phyloP scores from a whole-genome alignment of 2,113 vertebrate species.

The Sus scrofa region DNA sequence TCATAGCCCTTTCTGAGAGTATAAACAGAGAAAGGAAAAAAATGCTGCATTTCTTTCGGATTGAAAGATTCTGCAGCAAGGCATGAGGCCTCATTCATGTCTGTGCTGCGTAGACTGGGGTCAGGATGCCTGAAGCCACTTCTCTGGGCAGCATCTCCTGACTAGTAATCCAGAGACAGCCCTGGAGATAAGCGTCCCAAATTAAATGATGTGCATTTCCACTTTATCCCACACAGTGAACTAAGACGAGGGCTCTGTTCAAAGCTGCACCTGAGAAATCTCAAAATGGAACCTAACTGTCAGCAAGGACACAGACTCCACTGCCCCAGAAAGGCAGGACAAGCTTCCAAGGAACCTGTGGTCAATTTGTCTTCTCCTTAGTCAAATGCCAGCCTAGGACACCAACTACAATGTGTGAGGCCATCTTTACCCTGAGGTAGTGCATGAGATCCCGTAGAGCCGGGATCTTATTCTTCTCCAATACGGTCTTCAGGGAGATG shows the following conservation, averaged over 20 bases:
- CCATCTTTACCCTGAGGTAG: constrained; percentile 92
- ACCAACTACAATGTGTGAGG: not conserved
- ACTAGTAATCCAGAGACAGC: too few relatives aligned
- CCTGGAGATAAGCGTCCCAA: not conserved
- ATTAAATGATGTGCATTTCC: not conserved
- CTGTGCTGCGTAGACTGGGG: not conserved
- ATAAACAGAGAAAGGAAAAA: not conserved
- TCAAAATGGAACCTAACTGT: not conserved
- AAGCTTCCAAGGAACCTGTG: not conserved
- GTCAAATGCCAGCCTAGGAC: not conserved
- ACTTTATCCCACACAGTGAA: not conserved
- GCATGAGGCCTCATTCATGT: not conserved
- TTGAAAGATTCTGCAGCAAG: not conserved
- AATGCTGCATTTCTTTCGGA: not conserved
- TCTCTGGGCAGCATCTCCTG: not conserved
- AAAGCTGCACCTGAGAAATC: not conserved
- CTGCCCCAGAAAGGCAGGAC: not conserved
- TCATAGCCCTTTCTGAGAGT: not conserved
- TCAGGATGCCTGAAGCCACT: not conserved
- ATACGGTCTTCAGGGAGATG: constrained; percentile 92
- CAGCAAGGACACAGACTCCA: not conserved
- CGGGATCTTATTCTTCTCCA: constrained; percentile 94
- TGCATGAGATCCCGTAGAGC: constrained; percentile 95
- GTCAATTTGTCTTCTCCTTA: not conserved
- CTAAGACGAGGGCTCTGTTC: not conserved